A percentile compares a stretch with the other conserved stretches of the same genome.
phyloP scores from a whole-genome alignment of 2,113 vertebrate genomes.

The Gymnobelideus leadbeateri region DNA sequence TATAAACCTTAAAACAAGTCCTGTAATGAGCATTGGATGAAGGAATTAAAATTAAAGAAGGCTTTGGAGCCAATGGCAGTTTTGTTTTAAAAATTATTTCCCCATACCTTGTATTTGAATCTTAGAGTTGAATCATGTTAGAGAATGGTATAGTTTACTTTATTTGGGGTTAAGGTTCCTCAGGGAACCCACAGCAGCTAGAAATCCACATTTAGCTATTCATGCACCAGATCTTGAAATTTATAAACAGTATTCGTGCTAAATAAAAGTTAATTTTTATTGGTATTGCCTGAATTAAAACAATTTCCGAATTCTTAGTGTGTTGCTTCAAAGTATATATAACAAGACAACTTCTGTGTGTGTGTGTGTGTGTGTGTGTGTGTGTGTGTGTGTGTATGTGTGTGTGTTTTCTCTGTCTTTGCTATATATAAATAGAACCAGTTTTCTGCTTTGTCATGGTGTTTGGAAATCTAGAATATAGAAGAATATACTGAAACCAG shows the following conservation, averaged over 20 bases:
- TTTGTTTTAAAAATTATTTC: not conserved
- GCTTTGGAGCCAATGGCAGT: not conserved
- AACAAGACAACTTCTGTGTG: not conserved
- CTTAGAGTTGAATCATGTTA: not conserved
- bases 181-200: not conserved
- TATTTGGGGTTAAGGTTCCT: not conserved
- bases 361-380: too few relatives aligned
- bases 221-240: not conserved
- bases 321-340: not conserved
- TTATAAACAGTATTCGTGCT: not conserved
- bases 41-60: not conserved
- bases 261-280: not conserved
- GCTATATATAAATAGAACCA: not conserved
- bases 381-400: too few relatives aligned
- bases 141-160: not conserved
- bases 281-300: not conserved
- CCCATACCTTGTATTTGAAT: not conserved
- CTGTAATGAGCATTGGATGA: not conserved
- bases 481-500: not conserved
- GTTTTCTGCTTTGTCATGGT: not conserved
- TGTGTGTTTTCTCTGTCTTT: not conserved
- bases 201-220: not conserved
- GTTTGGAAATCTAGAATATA: not conserved
- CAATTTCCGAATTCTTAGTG: not conserved
- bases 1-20: not conserved